These are phyloP conservation scores for Lineus longissimus DNA, from an alignment of 1,140 invertebrate genomes.

Conservation along the genomic window DNA sequence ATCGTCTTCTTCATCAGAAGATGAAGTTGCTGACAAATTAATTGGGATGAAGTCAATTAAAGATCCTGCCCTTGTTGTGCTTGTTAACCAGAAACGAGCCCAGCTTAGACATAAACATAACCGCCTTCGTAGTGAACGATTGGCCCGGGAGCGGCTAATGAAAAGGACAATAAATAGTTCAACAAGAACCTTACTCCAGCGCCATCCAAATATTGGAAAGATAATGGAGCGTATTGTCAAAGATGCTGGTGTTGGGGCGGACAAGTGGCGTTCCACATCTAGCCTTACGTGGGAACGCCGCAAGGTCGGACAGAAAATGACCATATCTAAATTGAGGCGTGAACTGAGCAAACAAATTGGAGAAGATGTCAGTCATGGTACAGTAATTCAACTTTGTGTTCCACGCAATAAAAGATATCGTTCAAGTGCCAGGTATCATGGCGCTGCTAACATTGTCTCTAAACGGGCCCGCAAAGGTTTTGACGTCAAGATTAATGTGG, in stretches of 20 bases:
- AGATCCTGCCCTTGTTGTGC: not conserved
- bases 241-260: not conserved
- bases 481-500: constrained; percentile 1
- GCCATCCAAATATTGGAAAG: not conserved
- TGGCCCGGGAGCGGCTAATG: not conserved
- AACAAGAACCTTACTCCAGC: not conserved
- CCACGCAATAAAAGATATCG: constrained; percentile 3
- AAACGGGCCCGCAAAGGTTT: constrained; percentile 1
- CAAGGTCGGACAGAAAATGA: not conserved
- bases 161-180: not conserved
- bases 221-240: not conserved
- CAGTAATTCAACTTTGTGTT: not conserved
- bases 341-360: not conserved
- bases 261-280: not conserved
- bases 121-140: not conserved
- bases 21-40: not conserved
- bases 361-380: constrained; percentile 3
- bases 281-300: not conserved
- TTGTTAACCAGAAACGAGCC: not conserved
- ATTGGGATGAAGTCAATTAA: not conserved
- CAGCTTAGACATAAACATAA: not conserved
- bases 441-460: not conserved
- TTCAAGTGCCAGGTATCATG: not conserved
- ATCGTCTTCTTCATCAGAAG: constrained; percentile 1
- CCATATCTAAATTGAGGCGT: not conserved